A percentile compares a stretch with the other conserved stretches of the same genome.
Evolutionary conservation across 2,888 invertebrate species (phyloP).

Genomic region (Drosophila lacicola): DNA sequence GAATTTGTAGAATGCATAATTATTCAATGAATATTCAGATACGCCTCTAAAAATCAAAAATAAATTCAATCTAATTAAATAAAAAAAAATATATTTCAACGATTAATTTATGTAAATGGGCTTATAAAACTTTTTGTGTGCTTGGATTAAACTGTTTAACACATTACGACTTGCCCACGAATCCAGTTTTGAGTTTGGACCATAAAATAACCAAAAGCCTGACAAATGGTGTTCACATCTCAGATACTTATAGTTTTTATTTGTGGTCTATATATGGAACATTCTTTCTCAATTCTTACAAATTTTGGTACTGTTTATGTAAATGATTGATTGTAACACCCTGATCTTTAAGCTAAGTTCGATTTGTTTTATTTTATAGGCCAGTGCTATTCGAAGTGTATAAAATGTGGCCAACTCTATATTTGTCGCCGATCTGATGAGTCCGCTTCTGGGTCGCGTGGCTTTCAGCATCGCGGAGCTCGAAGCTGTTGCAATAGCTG

Average conservation of each 20-base stretch:
- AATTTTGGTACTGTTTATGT: constrained; percentile 13
- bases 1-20: constrained; percentile 42
- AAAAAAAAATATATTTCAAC: constrained; percentile 43
- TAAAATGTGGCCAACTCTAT: constrained; percentile 30
- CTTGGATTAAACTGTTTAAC: constrained; percentile 63
- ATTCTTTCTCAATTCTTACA: neutral
- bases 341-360: neutral
- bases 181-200: constrained; percentile 36
- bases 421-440: constrained; percentile 25
- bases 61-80: constrained; percentile 72
- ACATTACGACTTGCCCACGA: constrained; percentile 41
- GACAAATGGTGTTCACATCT: constrained; percentile 39
- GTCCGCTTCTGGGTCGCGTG: constrained; percentile 41
- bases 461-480: constrained; percentile 20
- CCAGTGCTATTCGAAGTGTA: constrained; percentile 2
- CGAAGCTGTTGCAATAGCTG: constrained; percentile 50
- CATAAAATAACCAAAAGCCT: constrained; percentile 47
- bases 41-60: constrained; percentile 43
- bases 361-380: constrained; percentile 49
- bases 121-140: constrained; percentile 56
- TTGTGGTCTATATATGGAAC: neutral
- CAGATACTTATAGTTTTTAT: constrained; percentile 13
- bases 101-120: constrained; percentile 65
- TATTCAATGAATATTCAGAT: constrained; percentile 58
- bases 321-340: constrained; percentile 30